These are phyloP conservation scores for Copidosoma aretas DNA, from an alignment of 2,888 invertebrate species.

Conservation along the genomic window DNA sequence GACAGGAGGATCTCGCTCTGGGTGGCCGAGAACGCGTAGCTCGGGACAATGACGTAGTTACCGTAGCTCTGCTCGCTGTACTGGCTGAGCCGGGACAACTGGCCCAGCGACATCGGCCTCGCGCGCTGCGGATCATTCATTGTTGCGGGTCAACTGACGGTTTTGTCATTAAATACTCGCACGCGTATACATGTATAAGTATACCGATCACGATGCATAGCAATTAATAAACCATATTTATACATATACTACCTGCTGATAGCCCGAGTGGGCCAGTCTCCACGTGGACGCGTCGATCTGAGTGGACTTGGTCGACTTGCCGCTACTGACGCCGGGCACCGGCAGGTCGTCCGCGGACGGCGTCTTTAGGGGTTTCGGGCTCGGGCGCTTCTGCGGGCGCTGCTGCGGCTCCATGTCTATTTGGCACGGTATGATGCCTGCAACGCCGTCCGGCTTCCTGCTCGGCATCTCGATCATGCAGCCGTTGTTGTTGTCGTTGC, in stretches of 20 bases:
- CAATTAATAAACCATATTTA: no score
- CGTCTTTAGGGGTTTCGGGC: slow-evolving; percentile 8
- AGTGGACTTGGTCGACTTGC: slow-evolving; percentile 26
- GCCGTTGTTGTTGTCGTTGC: slow-evolving; percentile 25
- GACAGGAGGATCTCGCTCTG: slow-evolving; percentile 36
- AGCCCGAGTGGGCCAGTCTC: slow-evolving; percentile 22
- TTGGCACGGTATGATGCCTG: background rate
- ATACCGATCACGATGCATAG: no score
- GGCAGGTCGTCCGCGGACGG: slow-evolving; percentile 11
- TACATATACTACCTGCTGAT: slow-evolving; percentile 9
- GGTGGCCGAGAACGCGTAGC: slow-evolving; percentile 48
- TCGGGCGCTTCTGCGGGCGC: slow-evolving; percentile 12
- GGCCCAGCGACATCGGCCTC: slow-evolving; percentile 54
- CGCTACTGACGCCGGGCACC: no score
- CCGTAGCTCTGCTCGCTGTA: slow-evolving; percentile 44
- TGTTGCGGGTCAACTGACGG: no score
- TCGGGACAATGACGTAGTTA: slow-evolving; percentile 45
- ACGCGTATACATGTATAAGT: background rate
- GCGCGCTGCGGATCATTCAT: slow-evolving; percentile 33
- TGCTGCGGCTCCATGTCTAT: background rate
- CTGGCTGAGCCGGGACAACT: slow-evolving; percentile 43
- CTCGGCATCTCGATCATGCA: background rate
- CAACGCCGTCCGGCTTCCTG: background rate
- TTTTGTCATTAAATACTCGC: no score
- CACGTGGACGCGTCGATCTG: slow-evolving; percentile 32